Conservation (phyloP, 2,888 invertebrate species). For the Campoplex capitator region DNA sequence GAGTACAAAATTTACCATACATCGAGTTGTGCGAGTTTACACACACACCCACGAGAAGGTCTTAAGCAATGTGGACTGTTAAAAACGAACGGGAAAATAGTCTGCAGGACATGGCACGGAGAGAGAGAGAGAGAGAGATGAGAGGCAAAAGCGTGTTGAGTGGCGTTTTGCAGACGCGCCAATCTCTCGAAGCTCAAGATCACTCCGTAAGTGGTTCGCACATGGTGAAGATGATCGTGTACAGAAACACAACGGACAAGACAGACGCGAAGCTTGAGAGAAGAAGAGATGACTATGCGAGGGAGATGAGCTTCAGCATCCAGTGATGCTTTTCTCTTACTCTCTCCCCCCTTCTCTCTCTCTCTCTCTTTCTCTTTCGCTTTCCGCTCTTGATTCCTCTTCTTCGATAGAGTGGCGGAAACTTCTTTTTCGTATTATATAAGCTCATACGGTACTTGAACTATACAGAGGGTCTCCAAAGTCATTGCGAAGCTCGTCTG, state of each 20-base stretch:
- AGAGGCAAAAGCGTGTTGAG: slow-evolving; percentile 55
- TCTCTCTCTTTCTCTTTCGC: slow-evolving; percentile 33
- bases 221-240: slow-evolving; percentile 66
- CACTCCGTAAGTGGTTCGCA: slow-evolving; percentile 69
- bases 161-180: slow-evolving; percentile 70
- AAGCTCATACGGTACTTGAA: slow-evolving; percentile 26
- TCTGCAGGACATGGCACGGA: slow-evolving; percentile 19
- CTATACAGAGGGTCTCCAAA: slow-evolving; percentile 11
- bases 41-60: not conserved
- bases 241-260: slow-evolving; percentile 4
- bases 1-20: no score
- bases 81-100: slow-evolving; percentile 61
- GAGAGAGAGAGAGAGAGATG: not conserved
- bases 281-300: not conserved
- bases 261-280: slow-evolving; percentile 38
- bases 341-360: slow-evolving; percentile 30
- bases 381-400: slow-evolving; percentile 51
- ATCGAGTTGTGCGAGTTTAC: no score
- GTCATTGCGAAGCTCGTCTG: not conserved
- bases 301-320: no score
- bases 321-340: not conserved
- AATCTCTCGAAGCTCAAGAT: slow-evolving; percentile 66
- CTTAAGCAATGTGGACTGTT: slow-evolving; percentile 49
- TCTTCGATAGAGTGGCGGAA: slow-evolving; percentile 53
- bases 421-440: slow-evolving; percentile 20